These are phyloP conservation scores for Engraulis encrasicolus DNA, from an alignment of 2,113 vertebrate species.

Conservation along the genomic window DNA sequence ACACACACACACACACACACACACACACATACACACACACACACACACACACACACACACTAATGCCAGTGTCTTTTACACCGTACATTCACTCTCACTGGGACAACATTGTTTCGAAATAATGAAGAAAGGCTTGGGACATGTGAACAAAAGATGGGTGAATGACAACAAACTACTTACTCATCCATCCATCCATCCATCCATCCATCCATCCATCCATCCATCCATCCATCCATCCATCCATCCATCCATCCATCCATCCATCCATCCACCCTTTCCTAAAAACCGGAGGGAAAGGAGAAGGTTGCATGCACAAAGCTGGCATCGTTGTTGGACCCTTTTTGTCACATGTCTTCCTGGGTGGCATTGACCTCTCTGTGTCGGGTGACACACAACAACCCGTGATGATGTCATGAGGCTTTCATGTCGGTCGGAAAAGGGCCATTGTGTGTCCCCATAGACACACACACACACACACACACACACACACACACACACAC, in stretches of 20 bases:
- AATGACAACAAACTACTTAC: neutral
- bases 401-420: slow-evolving; percentile 39
- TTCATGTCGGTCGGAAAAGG: slow-evolving; percentile 42
- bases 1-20: neutral
- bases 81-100: neutral
- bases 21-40: too few species aligned
- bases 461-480: too few species aligned
- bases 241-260: neutral
- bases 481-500: too few species aligned
- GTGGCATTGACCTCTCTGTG: slow-evolving; percentile 6
- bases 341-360: slow-evolving; percentile 16
- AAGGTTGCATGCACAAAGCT: neutral
- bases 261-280: too few species aligned
- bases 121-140: neutral
- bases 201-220: neutral
- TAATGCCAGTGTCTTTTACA: neutral
- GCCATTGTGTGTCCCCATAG: slow-evolving; percentile 36
- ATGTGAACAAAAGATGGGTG: neutral
- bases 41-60: neutral
- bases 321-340: neutral
- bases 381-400: slow-evolving; percentile 34
- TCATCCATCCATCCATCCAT: neutral
- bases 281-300: neutral
- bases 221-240: neutral
- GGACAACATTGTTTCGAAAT: neutral